A percentile compares a stretch with the other conserved stretches of the same genome.
Conservation (phyloP, 2,113 vertebrate genomes). For the Glaucomys volans region DNA sequence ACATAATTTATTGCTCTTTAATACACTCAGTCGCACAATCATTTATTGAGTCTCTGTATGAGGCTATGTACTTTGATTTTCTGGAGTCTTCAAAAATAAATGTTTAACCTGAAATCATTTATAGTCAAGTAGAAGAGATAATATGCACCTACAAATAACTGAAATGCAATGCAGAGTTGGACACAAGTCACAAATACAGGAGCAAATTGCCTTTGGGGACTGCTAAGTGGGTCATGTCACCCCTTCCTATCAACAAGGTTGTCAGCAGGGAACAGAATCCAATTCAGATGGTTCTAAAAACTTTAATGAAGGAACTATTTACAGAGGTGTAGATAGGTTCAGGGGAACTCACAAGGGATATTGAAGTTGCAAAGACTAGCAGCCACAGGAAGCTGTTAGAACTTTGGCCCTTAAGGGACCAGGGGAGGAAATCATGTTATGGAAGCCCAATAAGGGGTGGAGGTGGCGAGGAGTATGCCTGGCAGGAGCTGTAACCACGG, state of each 20-base stretch:
- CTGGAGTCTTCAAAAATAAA: not conserved
- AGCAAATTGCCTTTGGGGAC: not conserved
- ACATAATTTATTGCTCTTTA: not conserved
- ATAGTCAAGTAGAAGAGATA: not conserved
- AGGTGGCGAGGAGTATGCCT: not conserved
- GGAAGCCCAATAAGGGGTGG: not conserved
- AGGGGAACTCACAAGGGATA: not conserved
- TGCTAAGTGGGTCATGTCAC: not conserved
- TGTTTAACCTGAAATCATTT: constrained; percentile 3
- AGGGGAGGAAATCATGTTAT: not conserved
- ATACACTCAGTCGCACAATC: not conserved
- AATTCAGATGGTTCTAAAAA: constrained; percentile 24
- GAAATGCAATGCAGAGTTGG: not conserved
- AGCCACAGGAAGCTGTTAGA: not conserved
- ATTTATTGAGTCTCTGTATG: not conserved
- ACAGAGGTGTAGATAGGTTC: not conserved
- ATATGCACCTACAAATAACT: not conserved
- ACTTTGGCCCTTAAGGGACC: not conserved
- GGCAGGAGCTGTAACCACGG: not conserved
- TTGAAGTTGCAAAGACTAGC: not conserved
- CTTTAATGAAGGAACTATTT: constrained; percentile 14
- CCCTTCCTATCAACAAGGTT: not conserved
- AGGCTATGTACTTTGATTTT: not conserved
- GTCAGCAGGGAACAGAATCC: not conserved
- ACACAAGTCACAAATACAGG: not conserved